phyloP scores from a whole-genome alignment of 1,140 invertebrate species.

The Eufriesea mexicana region DNA sequence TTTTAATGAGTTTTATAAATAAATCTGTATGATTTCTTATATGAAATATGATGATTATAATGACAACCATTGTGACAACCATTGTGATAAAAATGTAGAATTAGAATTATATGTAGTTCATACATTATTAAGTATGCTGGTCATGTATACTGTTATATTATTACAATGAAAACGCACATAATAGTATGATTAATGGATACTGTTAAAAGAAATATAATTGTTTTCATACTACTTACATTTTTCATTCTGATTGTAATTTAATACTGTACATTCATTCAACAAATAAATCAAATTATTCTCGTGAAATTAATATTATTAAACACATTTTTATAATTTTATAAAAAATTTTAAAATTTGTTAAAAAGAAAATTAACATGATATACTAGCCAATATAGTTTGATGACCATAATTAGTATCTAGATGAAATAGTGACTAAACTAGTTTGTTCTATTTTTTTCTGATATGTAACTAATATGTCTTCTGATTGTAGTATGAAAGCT shows the following conservation, averaged over 20 bases:
- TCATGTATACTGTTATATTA: constrained; percentile 62
- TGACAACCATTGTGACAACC: constrained; percentile 65
- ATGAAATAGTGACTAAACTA: constrained; percentile 50
- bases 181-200: constrained; percentile 12
- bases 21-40: constrained; percentile 71
- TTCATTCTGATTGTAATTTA: constrained; percentile 31
- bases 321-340: not conserved
- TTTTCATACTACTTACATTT: constrained; percentile 26
- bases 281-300: constrained; percentile 30
- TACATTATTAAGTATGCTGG: constrained; percentile 69
- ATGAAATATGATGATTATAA: constrained; percentile 60
- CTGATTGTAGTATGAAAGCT: constrained; percentile 58
- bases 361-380: constrained; percentile 1
- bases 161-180: constrained; percentile 47
- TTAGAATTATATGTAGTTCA: constrained; percentile 64
- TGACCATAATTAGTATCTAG: constrained; percentile 51
- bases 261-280: constrained; percentile 19
- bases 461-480: constrained; percentile 72
- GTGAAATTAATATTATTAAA: not conserved
- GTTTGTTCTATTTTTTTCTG: constrained; percentile 51
- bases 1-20: constrained; percentile 74
- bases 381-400: constrained; percentile 12
- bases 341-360: not conserved
- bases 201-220: constrained; percentile 9
- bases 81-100: constrained; percentile 57